A percentile compares a stretch with the other conserved stretches of the same genome.
Evolutionary conservation across 2,888 invertebrate genomes (phyloP).

Genomic region (Micoletzkya japonica): DNA sequence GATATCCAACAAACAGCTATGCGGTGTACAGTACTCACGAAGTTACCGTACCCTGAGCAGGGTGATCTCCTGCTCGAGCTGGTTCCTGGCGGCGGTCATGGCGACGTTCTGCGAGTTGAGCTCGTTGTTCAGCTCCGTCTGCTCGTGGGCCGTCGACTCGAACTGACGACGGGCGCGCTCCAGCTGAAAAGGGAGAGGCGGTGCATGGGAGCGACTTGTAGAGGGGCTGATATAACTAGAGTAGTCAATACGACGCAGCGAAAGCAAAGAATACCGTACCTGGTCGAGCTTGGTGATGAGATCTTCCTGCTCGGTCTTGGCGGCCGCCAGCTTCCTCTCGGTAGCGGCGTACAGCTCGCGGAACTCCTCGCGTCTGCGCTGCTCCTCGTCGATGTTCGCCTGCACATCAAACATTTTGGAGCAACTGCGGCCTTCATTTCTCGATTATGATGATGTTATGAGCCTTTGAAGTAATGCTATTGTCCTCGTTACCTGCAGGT

Average conservation of each 20-base stretch:
- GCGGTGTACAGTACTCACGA: background rate
- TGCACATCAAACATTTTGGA: background rate
- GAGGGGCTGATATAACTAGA: too few relatives aligned
- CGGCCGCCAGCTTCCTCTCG: conserved; percentile 77
- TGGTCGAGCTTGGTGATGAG: conserved; percentile 95
- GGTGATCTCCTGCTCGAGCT: conserved; percentile 95
- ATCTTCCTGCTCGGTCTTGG: conserved; percentile 71
- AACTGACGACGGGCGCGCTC: conserved; percentile 97
- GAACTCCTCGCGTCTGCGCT: conserved; percentile 95
- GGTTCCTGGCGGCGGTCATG: conserved; percentile 95
- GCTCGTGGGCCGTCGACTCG: conserved; percentile 93
- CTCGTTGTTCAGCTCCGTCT: conserved; percentile 96
- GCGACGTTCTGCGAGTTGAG: conserved; percentile 89
- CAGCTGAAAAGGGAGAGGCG: conserved; percentile 69
- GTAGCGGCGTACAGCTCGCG: conserved; percentile 84
- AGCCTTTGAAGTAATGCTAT: background rate
- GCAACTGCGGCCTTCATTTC: background rate
- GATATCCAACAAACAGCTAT: too few relatives aligned
- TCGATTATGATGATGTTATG: background rate
- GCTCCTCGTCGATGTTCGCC: conserved; percentile 85
- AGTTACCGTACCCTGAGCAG: conserved; percentile 75
- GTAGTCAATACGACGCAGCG: too few relatives aligned
- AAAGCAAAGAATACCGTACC: conserved; percentile 55
- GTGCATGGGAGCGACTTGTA: too few relatives aligned
- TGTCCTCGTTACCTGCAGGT: conserved; percentile 51